Percentiles rank a stretch among this genome's conserved stretches.
Conservation (phyloP, 2,113 vertebrate genomes). For the Sarotherodon lohbergeri region DNA sequence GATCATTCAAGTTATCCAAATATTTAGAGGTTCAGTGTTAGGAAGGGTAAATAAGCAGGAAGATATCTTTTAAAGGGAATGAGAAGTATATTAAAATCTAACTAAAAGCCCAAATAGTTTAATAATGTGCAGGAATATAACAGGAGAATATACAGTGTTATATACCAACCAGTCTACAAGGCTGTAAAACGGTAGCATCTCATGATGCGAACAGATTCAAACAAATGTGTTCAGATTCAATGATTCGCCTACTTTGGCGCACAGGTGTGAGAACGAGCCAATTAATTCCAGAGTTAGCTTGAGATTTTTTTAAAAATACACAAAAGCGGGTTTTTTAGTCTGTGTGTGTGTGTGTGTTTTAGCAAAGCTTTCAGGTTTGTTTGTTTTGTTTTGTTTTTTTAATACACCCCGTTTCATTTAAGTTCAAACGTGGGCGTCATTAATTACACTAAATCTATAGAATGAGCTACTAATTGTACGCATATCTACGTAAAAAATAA, state of each 20-base stretch:
- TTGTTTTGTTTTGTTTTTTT: background rate
- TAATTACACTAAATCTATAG: background rate
- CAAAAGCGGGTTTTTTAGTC: background rate
- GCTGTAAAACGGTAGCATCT: background rate
- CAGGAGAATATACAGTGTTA: background rate
- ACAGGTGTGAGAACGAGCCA: slow-evolving; percentile 17
- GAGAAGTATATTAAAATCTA: background rate
- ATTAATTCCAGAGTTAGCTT: background rate
- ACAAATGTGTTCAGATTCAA: background rate
- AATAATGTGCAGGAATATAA: background rate
- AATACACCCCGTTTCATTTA: background rate
- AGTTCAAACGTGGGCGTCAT: background rate
- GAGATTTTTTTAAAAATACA: background rate
- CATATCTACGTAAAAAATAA: rapidly evolving
- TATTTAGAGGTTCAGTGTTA: background rate
- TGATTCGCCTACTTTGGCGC: background rate
- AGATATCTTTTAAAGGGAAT: rapidly evolving
- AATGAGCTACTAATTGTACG: rapidly evolving
- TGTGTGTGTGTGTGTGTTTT: background rate
- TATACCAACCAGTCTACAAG: background rate
- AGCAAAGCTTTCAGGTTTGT: background rate
- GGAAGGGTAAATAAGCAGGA: background rate
- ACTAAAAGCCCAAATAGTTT: background rate
- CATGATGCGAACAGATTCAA: background rate
- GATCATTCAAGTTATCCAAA: background rate